Base-by-base conservation (phyloP, 2,888 invertebrate genomes). In the Callyntrura guangdongensis region DNA sequence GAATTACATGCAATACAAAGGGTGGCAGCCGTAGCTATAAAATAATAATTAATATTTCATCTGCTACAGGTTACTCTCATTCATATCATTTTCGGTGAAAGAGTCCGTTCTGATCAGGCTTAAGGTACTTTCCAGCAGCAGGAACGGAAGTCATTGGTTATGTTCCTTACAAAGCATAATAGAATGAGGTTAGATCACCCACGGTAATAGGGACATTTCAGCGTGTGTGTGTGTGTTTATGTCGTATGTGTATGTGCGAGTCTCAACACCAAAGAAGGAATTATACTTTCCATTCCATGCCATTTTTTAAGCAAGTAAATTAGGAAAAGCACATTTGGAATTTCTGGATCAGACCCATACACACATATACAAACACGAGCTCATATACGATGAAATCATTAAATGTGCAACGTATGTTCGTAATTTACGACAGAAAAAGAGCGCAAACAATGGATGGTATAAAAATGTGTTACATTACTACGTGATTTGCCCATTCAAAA, bases 351-450 rank as follows among this genome's bases (percentile, higher is more conserved):
- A n/a, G 49, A 49, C 53, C 17, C 81, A 56, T 59, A 59, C 59
- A 27, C 59, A 25, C 56, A 27, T 59, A 36, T 6, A 36, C 36
- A 36, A 36, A 36, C 36, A 36, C 36, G 6, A 36, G 36, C 6
- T 36, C 12, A 59, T 67, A 59, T 67, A 85, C 72, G 69, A 86
- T 81, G 91, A 87, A 91, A 92, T 92, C 92, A 92, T 92, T 92
- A 92, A 92, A 92, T 91, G 92, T 92, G 92, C 91, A 92, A 89
- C 91, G 92, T 91, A 91, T 92, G 92, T 84, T 87, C 8, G 72
- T 92, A 92, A 92, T 92, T 90, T 92, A 89, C 84, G 64, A 85
- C 56, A 27, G 61, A 49, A 77, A 89, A 83, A 20, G 56, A 81
- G 86, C 79, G 86, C 64, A 79, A 86, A 79, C 86, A 86, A 74